Base-by-base conservation (phyloP, 2,797 vertebrate genomes). In the Muscicapa comitata region DNA sequence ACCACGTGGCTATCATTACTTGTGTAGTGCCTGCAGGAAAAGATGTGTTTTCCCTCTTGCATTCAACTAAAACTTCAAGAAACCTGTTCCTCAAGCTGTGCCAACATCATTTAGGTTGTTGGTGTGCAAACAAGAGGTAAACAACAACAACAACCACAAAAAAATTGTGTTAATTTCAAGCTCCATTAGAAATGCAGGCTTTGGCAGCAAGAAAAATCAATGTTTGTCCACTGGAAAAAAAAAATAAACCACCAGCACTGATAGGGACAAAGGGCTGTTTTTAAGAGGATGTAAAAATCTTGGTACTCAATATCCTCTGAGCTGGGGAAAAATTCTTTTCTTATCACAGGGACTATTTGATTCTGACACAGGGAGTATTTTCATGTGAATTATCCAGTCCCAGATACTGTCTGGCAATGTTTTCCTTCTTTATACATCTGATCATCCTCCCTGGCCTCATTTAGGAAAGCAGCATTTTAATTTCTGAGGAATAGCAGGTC, bases 81-180 rank as follows among this genome's bases (percentile, higher is more conserved):
- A 96, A 91, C 28, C 61, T 90, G 3, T 81, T 96, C 74, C 59
- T 90, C 84, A 86, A 94, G 79, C 93, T 77, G 50, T 93, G 91
- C 67, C 93, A 90, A 77, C 65, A 96, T 94, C 74, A 90, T 87
- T 94, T 91, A 91, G 61, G 62, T 48, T 82, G 78, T 55, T 94
- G 91, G 89, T 84, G 95, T 2, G 23, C 84, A 93, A 97, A 92
- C 84, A 93, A 93, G 84, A 95, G 79, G 86, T 85, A 96, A 97
- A 95, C 93, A 97, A 95, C 94, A 94, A 79, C 76, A 94, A 79
- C 76, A 38, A 92, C 51, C 57, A 78, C 74, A 53, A 83, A 93
- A 80, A 95, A 94, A 62, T 53, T 65, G 42, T 96, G 96, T 97
- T 97, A 94, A 97, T 97, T 97, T 97, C 96, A 97, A 96, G 97